A percentile compares a stretch with the other conserved stretches of the same genome.
These are phyloP conservation scores for Silurus glanis DNA, from an alignment of 2,113 vertebrate species.

Conservation along the genomic window DNA sequence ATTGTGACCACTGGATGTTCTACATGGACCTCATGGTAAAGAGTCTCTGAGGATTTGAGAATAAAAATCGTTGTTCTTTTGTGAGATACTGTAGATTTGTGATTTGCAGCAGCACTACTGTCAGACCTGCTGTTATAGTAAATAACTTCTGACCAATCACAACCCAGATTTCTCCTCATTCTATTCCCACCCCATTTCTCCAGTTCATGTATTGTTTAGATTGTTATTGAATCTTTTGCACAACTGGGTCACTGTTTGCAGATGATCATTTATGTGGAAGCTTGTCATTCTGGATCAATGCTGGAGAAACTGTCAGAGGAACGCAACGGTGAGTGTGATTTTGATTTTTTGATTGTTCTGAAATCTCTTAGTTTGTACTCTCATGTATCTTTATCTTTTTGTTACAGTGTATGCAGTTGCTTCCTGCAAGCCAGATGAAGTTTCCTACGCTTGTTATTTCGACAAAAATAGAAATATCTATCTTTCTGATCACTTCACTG, in stretches of 20 bases:
- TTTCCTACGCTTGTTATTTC: background rate
- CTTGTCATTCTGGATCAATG: conserved; percentile 38
- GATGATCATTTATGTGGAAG: conserved; percentile 40
- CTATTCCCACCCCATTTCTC: no score
- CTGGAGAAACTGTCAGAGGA: background rate
- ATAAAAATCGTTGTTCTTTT: no score
- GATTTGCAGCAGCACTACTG: no score
- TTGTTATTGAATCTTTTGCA: no score
- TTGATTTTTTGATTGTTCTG: background rate
- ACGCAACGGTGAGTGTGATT: background rate
- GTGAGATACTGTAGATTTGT: no score
- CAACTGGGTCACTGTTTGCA: background rate
- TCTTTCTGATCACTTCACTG: conserved; percentile 22
- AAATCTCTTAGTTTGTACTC: background rate
- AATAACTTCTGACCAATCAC: no score
- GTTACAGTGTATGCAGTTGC: conserved; percentile 26
- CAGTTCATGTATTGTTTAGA: no score
- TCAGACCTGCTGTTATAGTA: no score
- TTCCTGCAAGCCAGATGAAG: background rate
- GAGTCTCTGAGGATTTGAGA: no score
- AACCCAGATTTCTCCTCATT: no score
- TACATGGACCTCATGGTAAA: no score
- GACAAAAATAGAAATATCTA: accelerated
- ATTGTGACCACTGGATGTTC: no score
- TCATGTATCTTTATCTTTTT: background rate